These are phyloP conservation scores for Callionymus lyra DNA, from an alignment of 2,113 vertebrate genomes.

Conservation along the genomic window DNA sequence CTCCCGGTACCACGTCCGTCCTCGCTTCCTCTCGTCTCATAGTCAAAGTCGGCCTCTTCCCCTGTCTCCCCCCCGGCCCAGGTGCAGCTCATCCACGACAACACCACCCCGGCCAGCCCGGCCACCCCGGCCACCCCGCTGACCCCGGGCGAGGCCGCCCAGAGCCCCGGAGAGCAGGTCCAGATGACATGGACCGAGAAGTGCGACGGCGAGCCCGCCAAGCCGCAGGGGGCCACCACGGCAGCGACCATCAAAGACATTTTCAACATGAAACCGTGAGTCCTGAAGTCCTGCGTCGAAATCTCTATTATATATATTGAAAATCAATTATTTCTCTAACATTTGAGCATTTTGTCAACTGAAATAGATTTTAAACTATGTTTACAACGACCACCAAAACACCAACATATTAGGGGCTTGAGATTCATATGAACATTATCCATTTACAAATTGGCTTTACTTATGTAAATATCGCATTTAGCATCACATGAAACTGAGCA, in stretches of 20 bases:
- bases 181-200: slow-evolving; percentile 99
- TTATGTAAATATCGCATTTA: too few species aligned
- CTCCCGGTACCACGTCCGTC: slow-evolving; percentile 25
- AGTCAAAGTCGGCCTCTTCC: slow-evolving; percentile 58
- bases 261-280: slow-evolving; percentile 99
- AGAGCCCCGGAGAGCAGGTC: slow-evolving; percentile 81
- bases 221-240: slow-evolving; percentile 81
- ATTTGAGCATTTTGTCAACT: too few species aligned
- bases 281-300: too few species aligned
- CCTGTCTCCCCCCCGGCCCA: slow-evolving; percentile 65
- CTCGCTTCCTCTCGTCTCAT: slow-evolving; percentile 39
- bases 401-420: too few species aligned
- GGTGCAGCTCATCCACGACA: slow-evolving; percentile 95
- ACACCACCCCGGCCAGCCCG: slow-evolving; percentile 74
- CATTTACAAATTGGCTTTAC: too few species aligned
- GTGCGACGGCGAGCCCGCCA: slow-evolving; percentile 79
- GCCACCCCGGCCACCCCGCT: slow-evolving; percentile 78
- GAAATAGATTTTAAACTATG: too few species aligned
- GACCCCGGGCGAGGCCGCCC: slow-evolving; percentile 73
- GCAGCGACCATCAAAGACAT: slow-evolving; percentile 93
- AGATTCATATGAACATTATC: too few species aligned
- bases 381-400: too few species aligned
- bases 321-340: too few species aligned
- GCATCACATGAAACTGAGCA: too few species aligned
- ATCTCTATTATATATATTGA: too few species aligned